Evolutionary conservation across 2,888 invertebrate species (phyloP).

Genomic region (Drosophila pseudotakahashii): DNA sequence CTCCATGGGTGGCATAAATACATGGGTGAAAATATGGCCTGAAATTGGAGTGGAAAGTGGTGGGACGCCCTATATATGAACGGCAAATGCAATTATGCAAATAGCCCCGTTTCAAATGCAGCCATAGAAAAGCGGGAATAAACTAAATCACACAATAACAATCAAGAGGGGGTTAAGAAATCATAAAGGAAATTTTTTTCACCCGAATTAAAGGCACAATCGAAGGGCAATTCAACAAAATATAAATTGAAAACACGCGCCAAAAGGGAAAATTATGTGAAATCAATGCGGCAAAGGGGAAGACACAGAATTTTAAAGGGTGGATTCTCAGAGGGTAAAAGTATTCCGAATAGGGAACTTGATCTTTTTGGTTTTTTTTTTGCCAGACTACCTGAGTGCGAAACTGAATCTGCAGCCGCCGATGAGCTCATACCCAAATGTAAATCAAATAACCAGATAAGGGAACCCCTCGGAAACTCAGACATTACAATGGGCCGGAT

Average conservation of each 20-base stretch:
- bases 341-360: slow-evolving; percentile 36
- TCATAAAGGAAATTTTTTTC: slow-evolving; percentile 26
- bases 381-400: slow-evolving; percentile 28
- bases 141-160: slow-evolving; percentile 34
- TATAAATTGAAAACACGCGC: slow-evolving; percentile 66
- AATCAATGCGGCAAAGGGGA: slow-evolving; percentile 61
- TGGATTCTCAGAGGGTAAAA: slow-evolving; percentile 12
- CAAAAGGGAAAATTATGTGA: slow-evolving; percentile 53
- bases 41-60: slow-evolving; percentile 21
- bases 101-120: slow-evolving; percentile 43
- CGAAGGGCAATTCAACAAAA: slow-evolving; percentile 61
- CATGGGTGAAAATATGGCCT: slow-evolving; percentile 42
- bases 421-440: slow-evolving; percentile 61
- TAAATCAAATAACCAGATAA: slow-evolving; percentile 68
- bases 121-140: slow-evolving; percentile 27
- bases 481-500: slow-evolving; percentile 50
- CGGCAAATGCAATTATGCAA: slow-evolving; percentile 71
- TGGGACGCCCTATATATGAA: slow-evolving; percentile 26
- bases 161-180: slow-evolving; percentile 42
- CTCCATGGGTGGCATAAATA: slow-evolving; percentile 29
- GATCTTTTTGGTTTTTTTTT: slow-evolving; percentile 42
- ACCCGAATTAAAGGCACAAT: slow-evolving; percentile 15
- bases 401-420: slow-evolving; percentile 52
- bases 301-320: slow-evolving; percentile 5
- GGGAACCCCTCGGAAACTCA: slow-evolving; percentile 13